Evolutionary conservation across 2,113 vertebrate genomes (phyloP).

Genomic region (Hemicordylus capensis): DNA sequence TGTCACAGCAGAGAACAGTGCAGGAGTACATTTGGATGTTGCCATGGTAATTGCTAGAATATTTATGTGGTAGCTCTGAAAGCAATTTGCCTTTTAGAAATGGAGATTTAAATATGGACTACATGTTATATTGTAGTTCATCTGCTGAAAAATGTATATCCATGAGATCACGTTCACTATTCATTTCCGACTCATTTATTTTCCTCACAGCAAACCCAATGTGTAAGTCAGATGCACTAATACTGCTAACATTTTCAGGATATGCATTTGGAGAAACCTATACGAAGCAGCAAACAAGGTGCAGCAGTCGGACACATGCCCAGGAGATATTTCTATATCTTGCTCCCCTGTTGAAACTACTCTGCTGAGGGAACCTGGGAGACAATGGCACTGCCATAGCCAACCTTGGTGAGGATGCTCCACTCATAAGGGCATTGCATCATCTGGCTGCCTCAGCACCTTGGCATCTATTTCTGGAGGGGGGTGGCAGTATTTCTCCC

Average conservation of each 20-base stretch:
- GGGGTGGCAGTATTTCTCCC: too few relatives aligned
- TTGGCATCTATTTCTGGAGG: too few relatives aligned
- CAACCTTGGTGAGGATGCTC: too few relatives aligned
- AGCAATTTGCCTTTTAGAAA: slow-evolving; percentile 21
- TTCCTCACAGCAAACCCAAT: neutral
- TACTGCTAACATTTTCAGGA: neutral
- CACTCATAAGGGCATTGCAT: too few relatives aligned
- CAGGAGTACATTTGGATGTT: slow-evolving; percentile 20
- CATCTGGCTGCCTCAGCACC: too few relatives aligned
- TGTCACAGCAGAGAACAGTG: slow-evolving; percentile 18
- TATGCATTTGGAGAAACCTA: neutral
- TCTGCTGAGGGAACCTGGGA: too few relatives aligned
- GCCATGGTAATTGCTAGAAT: slow-evolving; percentile 17
- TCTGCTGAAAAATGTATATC: neutral
- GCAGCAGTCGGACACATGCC: too few relatives aligned
- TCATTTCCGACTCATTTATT: neutral
- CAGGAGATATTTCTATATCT: too few relatives aligned
- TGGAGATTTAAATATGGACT: neutral
- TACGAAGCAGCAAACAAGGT: too few relatives aligned
- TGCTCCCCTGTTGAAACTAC: too few relatives aligned
- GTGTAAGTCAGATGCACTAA: neutral
- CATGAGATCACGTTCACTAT: neutral
- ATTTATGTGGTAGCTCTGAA: slow-evolving; percentile 17
- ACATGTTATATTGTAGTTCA: neutral
- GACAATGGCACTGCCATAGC: too few relatives aligned